Evolutionary conservation across 1,140 invertebrate species (phyloP).

Genomic region (Caerostris darwini): DNA sequence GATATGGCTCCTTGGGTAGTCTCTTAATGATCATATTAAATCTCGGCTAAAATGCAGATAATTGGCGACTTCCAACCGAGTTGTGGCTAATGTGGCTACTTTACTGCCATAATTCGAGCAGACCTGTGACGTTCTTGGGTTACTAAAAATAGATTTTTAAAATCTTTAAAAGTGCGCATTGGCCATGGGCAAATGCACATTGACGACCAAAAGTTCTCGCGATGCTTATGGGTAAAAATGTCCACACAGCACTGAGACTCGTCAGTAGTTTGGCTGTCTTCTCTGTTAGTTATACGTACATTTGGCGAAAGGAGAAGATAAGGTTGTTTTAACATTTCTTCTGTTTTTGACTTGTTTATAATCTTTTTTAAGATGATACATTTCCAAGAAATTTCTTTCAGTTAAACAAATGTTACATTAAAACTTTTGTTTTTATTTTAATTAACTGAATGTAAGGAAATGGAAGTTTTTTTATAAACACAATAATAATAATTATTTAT

Average conservation of each 20-base stretch:
- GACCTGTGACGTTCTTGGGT: neutral
- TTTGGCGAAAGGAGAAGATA: neutral
- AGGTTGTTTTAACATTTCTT: neutral
- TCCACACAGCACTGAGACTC: neutral
- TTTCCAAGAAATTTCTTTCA: neutral
- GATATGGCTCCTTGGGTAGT: neutral
- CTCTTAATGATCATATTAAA: constrained; percentile 1
- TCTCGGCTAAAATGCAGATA: neutral
- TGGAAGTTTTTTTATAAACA: too few relatives aligned
- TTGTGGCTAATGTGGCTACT: neutral
- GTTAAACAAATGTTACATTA: too few relatives aligned
- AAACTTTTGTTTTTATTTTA: too few relatives aligned
- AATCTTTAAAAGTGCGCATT: neutral
- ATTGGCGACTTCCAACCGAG: neutral
- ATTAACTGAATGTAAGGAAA: too few relatives aligned
- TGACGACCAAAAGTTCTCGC: neutral
- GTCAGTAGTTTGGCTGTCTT: neutral
- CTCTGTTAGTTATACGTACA: neutral
- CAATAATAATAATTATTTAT: too few relatives aligned
- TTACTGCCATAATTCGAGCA: neutral
- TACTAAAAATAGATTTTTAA: neutral
- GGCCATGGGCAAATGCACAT: neutral
- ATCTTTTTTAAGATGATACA: neutral
- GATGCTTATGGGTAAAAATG: neutral
- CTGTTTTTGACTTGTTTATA: too few relatives aligned